Evolutionary conservation across 2,113 vertebrate species (phyloP), one percentile per base, ranked within the genome.

Genomic region (Mirza zaza): DNA sequence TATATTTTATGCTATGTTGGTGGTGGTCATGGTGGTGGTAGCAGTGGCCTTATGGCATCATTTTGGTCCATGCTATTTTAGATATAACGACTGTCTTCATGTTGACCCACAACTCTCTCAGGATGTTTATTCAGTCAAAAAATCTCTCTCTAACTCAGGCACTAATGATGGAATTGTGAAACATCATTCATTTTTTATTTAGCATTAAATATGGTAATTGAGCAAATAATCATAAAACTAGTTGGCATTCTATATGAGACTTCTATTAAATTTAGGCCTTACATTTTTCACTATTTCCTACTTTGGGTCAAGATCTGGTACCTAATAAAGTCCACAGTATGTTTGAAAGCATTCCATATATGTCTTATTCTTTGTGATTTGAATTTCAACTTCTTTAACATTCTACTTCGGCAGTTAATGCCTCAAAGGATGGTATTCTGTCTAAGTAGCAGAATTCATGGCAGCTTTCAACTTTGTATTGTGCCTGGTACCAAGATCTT

Each of bases 311-410:
- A 85, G 39, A 92, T 85, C 71, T 45, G 29, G n/a, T 61, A 5
- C 48, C 76, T 96, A 81, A 59, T 91, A 87, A 97, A 95, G 25
- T 90, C 63, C 27, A 95, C 14, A 50, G 32, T 52, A 45, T 61
- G n/a, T 94, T 59, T 87, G 91, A 92, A 52, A 87, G 57, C 29
- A 61, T 94, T 90, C 59, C 71, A 96, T 87, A 76, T 81, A 90
- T 20, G 17, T 27, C 45, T 77, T 86, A 55, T 77, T 95, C 48
- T 12, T 91, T 70, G 89, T 93, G 27, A 96, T 83, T 95, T 94
- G 85, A 88, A 82, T 95, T 92, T 61, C 59, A 61, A 17, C 55
- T 88, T 81, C 63, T 86, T 88, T 90, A 88, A 63, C 48, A 89
- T 95, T 94, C 50, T 65, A 79, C 39, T 57, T 96, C 70, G 34